Base-by-base conservation (phyloP, 2,797 vertebrate genomes). In the Allobates femoralis region DNA sequence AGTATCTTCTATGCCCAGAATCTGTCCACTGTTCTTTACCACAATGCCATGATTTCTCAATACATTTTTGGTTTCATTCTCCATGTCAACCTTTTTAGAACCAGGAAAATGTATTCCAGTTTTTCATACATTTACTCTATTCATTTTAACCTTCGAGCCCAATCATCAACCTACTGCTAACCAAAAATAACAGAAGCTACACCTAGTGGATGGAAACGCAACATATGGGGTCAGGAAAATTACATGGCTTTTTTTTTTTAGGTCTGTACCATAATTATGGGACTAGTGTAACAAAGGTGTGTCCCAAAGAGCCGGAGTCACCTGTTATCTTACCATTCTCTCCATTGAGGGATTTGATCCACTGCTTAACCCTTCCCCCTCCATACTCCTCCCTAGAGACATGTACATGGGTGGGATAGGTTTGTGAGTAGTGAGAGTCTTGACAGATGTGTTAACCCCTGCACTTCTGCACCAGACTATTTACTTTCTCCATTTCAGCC, bases 271-370 rank as follows among this genome's bases (percentile, higher is more conserved):
- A 62, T 86, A 89, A 89, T 88, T 88, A 88, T 80, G 60, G 85
- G 77, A 62, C 84, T 86, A 85, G 86, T 84, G 80, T 86, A 89
- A 88, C 84, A 88, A 89, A 87, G 86, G 88, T 86, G 86, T 86
- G 88, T 84, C 81, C 81, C 78, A 23, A 41, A n/a, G 80, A 88
- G 86, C 81, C 86, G 56, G 60, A 79, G 82, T 87, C 86, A 84
- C 86, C 86, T 85, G 86, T 87, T 87, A 87, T 87, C 86, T 84
- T 75, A 79, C 86, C 82, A 56, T 73, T 87, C 86, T 87, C 76
- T 87, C 86, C 84, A 76, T 84, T 80, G 55, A 81, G 82, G 86
- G 86, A 85, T 87, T 87, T 84, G 67, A 85, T 80, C 86, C 66
- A 71, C 82, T 87, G 67, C 86, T 87, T 84, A 84, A 84, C 82